Percentiles rank a stretch among this genome's conserved stretches.
These are phyloP conservation scores for Nibea coibor DNA, from an alignment of 2,113 vertebrate genomes.

Conservation along the genomic window DNA sequence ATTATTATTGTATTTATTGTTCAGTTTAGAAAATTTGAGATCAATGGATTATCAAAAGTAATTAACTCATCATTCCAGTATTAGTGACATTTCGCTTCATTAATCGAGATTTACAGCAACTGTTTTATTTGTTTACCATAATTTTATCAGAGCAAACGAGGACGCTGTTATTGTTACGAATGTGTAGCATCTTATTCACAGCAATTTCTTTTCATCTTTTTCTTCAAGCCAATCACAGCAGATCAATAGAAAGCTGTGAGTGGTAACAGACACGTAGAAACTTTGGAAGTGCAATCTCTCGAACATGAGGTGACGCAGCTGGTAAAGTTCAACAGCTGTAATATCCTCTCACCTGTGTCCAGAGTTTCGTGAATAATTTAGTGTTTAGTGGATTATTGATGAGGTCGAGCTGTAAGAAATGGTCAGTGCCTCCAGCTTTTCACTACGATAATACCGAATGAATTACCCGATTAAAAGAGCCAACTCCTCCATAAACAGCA, in stretches of 20 bases:
- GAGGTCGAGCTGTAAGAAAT: slow-evolving; percentile 60
- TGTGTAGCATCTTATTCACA: neutral
- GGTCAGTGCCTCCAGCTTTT: slow-evolving; percentile 54
- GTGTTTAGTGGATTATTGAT: slow-evolving; percentile 68
- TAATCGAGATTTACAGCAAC: neutral
- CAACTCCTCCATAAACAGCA: slow-evolving; percentile 50
- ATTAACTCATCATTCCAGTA: neutral
- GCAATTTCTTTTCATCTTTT: neutral
- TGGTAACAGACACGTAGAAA: neutral
- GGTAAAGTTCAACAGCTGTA: slow-evolving; percentile 31
- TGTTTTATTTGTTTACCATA: no score
- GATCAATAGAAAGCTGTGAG: slow-evolving; percentile 12
- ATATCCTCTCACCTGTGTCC: slow-evolving; percentile 59
- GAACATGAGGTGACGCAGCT: slow-evolving; percentile 26
- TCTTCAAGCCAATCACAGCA: neutral
- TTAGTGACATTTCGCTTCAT: neutral
- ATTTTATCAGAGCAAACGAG: neutral
- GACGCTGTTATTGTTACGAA: no score
- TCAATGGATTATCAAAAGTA: neutral
- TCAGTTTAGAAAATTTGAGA: neutral
- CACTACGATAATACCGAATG: slow-evolving; percentile 58
- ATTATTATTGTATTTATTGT: neutral
- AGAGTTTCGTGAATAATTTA: slow-evolving; percentile 65
- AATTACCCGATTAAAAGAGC: slow-evolving; percentile 54
- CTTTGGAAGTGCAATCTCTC: neutral